Evolutionary conservation across 2,888 invertebrate genomes (phyloP).

Genomic region (Ormia ochracea): DNA sequence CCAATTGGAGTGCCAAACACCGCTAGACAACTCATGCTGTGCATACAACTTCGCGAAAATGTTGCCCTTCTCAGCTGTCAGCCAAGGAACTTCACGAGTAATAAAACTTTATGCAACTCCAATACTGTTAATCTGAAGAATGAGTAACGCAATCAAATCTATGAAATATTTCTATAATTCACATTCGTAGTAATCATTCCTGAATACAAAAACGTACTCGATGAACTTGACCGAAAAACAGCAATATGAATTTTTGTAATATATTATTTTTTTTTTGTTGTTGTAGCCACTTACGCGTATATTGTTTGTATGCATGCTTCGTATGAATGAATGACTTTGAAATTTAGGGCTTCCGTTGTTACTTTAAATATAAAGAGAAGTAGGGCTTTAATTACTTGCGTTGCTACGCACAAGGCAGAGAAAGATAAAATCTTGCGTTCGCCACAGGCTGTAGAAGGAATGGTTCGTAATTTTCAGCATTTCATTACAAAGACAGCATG

Average conservation of each 20-base stretch:
- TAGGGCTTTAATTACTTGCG: neutral
- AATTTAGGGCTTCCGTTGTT: constrained; percentile 56
- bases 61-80: too few species aligned
- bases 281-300: too few species aligned
- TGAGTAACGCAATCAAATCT: too few species aligned
- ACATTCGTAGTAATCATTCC: neutral
- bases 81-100: too few species aligned
- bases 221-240: constrained; percentile 53
- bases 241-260: constrained; percentile 35
- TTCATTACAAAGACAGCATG: neutral
- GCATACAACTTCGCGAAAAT: too few species aligned
- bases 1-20: too few species aligned
- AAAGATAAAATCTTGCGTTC: constrained; percentile 12
- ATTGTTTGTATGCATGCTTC: too few species aligned
- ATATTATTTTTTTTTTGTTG: neutral
- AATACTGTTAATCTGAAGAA: too few species aligned
- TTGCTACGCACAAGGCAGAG: neutral
- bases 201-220: neutral
- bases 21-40: too few species aligned
- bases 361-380: neutral
- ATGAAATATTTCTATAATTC: neutral
- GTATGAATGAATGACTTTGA: constrained; percentile 50
- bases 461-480: constrained; percentile 9
- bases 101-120: too few species aligned
- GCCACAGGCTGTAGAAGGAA: constrained; percentile 4